Evolutionary conservation across 1,140 invertebrate species (phyloP), one percentile per base, ranked within the genome.

Genomic region (Drosophila pandora): DNA sequence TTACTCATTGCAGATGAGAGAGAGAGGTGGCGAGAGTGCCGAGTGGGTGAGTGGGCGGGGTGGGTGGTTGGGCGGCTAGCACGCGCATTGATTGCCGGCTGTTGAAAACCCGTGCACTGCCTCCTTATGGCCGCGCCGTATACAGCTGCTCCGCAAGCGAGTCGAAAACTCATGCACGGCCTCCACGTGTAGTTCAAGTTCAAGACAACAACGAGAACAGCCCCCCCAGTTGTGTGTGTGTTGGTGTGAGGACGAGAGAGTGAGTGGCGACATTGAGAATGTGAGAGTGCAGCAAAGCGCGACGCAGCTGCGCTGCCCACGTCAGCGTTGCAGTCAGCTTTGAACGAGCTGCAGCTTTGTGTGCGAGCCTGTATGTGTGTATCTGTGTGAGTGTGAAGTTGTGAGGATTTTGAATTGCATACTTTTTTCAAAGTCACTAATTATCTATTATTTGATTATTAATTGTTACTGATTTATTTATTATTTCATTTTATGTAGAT

Each of bases 121-220:
- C 89, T 90, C 89, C 79, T 65, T 77, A 85, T 49, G 60, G 52
- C 32, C 32, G 22, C 6, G 28, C 34, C 57, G 53, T 32, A 10
- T 43, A 50, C 59, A 22, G 39, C 17, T 47, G 56, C 68, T 50
- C 41, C 21, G 43, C 28, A 56, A 37, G 50, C 64, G 47, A 54
- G 87, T 89, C 52, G 65, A 83, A 90, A 90, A 77, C 55, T 17
- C 58, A 60, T 80, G 83, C 83, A 90, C 75, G 79, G 43, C 90
- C 90, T 90, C 90, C 90, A 91, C 90, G 90, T 91, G 90, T 91
- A 91, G 90, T 91, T 91, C 90, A 91, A 91, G 90, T 91, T 91
- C 90, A 91, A 70, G 74, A 83, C 64, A 88, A 61, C 70, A 71
- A 64, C 65, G 70, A 77, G 62, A 63, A 78, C 69, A 47, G 55